These are phyloP conservation scores for Neolamprologus tretocephalus DNA, from an alignment of 2,113 vertebrate species.

Conservation along the genomic window DNA sequence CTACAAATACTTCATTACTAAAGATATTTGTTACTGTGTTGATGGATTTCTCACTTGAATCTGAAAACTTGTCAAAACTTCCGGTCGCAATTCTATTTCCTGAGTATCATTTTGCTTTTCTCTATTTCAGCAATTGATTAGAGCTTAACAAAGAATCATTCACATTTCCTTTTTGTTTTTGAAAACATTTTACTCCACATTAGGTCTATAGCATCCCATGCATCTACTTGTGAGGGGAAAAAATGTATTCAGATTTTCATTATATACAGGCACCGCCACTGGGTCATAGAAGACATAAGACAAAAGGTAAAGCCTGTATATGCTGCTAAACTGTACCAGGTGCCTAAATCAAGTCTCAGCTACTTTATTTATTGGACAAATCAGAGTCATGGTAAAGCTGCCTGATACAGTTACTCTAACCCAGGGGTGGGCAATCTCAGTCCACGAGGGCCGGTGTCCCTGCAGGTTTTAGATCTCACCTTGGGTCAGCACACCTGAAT, in stretches of 20 bases:
- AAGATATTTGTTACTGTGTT: neutral
- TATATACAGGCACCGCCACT: neutral
- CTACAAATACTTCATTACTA: neutral
- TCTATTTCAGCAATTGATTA: neutral
- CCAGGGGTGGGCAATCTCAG: too few species aligned
- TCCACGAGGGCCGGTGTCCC: too few species aligned
- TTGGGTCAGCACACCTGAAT: too few species aligned
- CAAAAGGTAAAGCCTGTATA: neutral
- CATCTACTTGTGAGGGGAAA: neutral
- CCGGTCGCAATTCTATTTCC: accelerated
- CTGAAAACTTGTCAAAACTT: neutral
- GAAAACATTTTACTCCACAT: neutral
- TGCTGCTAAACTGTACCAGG: neutral
- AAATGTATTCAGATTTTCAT: neutral
- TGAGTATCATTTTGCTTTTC: neutral
- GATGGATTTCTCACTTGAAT: neutral
- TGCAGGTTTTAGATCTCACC: too few species aligned
- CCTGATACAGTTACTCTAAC: neutral
- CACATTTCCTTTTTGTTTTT: neutral
- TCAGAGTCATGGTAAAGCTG: neutral
- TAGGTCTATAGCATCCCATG: neutral
- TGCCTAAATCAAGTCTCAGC: neutral
- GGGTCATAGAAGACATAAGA: neutral
- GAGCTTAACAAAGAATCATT: neutral
- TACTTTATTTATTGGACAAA: neutral